Conservation (phyloP, 2,113 vertebrate species). For the Gopherus evgoodei region DNA sequence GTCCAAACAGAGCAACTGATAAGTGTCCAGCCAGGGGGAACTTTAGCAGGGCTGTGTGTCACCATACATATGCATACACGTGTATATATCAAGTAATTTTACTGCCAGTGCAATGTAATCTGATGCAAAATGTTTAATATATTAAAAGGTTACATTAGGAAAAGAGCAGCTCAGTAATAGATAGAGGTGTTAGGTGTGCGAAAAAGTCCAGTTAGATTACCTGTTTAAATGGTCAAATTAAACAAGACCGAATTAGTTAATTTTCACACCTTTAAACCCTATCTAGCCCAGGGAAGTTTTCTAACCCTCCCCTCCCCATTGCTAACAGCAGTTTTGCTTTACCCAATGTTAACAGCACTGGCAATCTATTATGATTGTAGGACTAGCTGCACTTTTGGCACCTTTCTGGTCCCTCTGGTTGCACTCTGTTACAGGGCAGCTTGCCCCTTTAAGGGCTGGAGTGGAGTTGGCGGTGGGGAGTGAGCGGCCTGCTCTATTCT, state of each 20-base stretch:
- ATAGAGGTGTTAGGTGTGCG: constrained; percentile 58
- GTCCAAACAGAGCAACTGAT: not conserved
- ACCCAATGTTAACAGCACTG: not conserved
- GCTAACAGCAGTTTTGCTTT: not conserved
- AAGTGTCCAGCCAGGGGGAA: not conserved
- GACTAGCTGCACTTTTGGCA: too few species aligned
- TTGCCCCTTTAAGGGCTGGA: too few species aligned
- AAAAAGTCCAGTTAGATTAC: constrained; percentile 72
- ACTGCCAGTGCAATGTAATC: constrained; percentile 41
- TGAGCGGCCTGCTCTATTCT: not conserved
- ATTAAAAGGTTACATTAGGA: constrained; percentile 59
- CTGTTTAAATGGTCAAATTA: constrained; percentile 69
- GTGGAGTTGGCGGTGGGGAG: too few species aligned
- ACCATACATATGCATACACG: not conserved
- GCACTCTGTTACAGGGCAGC: not conserved
- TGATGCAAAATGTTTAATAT: constrained; percentile 62
- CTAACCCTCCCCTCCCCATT: constrained; percentile 12
- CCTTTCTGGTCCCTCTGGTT: constrained; percentile 41
- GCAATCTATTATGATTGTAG: not conserved
- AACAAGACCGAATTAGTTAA: constrained; percentile 66
- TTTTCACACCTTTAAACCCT: constrained; percentile 61
- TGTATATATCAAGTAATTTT: not conserved
- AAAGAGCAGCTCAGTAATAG: constrained; percentile 59
- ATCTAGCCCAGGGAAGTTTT: constrained; percentile 52
- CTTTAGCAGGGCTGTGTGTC: not conserved